These are phyloP conservation scores for Tamandua tetradactyla DNA, from an alignment of 2,797 vertebrate genomes.

Conservation along the genomic window DNA sequence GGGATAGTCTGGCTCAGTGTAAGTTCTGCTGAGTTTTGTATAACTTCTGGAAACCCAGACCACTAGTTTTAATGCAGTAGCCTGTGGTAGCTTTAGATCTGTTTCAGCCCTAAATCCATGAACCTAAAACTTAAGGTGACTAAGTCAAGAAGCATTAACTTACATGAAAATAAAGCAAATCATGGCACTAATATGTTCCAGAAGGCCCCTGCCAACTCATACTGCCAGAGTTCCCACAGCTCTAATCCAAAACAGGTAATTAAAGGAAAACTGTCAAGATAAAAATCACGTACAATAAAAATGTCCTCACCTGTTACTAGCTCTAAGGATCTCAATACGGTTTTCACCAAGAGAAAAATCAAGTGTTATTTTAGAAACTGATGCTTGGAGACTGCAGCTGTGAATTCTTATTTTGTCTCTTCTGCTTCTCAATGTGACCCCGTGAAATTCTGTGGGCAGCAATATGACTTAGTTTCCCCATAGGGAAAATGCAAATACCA, in stretches of 20 bases:
- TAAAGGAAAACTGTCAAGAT: slow-evolving; percentile 56
- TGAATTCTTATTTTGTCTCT: neutral
- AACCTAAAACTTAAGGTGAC: neutral
- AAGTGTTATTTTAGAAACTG: neutral
- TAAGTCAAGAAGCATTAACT: neutral
- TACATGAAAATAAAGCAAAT: neutral
- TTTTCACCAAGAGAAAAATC: neutral
- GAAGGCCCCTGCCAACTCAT: neutral
- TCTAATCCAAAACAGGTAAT: slow-evolving; percentile 29
- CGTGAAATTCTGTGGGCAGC: neutral
- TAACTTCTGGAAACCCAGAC: neutral
- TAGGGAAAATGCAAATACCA: neutral
- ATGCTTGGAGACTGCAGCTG: neutral
- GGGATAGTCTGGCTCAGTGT: neutral
- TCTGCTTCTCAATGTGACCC: neutral
- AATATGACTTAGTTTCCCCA: neutral
- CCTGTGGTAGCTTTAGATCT: neutral
- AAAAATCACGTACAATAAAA: slow-evolving; percentile 30
- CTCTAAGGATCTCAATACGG: neutral
- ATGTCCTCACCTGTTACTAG: slow-evolving; percentile 41
- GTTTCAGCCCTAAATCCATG: neutral
- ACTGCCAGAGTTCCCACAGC: neutral
- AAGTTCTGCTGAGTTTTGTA: neutral
- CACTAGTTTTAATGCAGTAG: neutral
- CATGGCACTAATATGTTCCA: neutral